Evolutionary conservation across 2,113 vertebrate genomes (phyloP).

Genomic region (Seriola aureovittata): DNA sequence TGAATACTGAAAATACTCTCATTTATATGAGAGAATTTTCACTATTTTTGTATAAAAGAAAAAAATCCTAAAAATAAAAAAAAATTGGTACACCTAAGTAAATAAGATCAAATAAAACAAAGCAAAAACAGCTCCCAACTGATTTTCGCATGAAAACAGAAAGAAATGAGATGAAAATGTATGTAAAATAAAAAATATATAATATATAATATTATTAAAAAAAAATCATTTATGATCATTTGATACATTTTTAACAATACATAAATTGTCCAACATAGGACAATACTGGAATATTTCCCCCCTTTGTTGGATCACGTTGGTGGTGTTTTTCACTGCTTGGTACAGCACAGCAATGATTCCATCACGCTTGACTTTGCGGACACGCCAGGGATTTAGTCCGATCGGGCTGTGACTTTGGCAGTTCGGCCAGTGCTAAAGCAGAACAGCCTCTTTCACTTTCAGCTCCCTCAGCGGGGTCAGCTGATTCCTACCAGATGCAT

Average conservation of each 20-base stretch:
- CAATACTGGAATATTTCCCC: slow-evolving; percentile 6
- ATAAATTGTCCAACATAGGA: neutral
- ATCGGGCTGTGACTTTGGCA: slow-evolving; percentile 67
- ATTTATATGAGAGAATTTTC: neutral
- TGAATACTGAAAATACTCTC: neutral
- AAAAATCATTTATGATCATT: neutral
- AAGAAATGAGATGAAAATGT: neutral
- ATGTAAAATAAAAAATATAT: too few species aligned
- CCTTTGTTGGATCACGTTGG: slow-evolving; percentile 9
- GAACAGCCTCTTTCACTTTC: slow-evolving; percentile 78
- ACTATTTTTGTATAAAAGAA: neutral
- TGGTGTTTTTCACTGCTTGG: slow-evolving; percentile 25
- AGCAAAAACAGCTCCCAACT: neutral
- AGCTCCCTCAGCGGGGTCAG: slow-evolving; percentile 68
- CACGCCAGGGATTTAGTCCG: slow-evolving; percentile 64
- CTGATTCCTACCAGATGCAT: slow-evolving; percentile 77
- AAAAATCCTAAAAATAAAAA: neutral
- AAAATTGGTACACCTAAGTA: neutral
- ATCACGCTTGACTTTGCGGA: slow-evolving; percentile 66
- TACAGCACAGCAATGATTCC: slow-evolving; percentile 47
- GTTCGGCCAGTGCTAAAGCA: slow-evolving; percentile 65
- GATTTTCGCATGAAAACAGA: neutral
- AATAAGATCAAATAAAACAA: neutral
- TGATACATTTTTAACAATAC: neutral
- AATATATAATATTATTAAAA: too few species aligned